Conservation (phyloP, 2,113 vertebrate species). For the Chinchilla lanigera region DNA sequence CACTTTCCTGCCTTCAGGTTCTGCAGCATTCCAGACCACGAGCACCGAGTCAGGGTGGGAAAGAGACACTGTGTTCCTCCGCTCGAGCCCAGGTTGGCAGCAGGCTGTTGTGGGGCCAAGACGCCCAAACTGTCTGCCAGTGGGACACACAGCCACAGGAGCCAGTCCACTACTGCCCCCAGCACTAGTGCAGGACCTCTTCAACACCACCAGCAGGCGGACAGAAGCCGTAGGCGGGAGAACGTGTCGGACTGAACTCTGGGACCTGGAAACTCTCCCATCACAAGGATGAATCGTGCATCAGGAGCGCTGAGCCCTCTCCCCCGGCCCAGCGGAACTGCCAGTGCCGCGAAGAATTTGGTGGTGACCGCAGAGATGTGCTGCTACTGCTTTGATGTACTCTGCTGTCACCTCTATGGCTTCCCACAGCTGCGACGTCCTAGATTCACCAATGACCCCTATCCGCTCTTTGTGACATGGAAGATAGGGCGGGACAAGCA, state of each 20-base stretch:
- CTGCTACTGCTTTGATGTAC: conserved; percentile 93
- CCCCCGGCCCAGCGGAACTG: conserved; percentile 89
- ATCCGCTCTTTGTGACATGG: conserved; percentile 93
- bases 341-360: conserved; percentile 90
- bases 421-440: conserved; percentile 92
- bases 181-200: conserved; percentile 90
- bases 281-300: conserved; percentile 90
- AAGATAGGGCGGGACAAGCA: conserved; percentile 92
- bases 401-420: conserved; percentile 93
- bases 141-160: conserved; percentile 89
- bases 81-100: conserved; percentile 92
- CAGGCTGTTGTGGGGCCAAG: conserved; percentile 93
- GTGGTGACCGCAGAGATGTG: conserved; percentile 93
- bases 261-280: conserved; percentile 88
- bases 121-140: conserved; percentile 91
- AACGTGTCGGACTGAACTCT: conserved; percentile 90
- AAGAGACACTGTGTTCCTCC: conserved; percentile 92
- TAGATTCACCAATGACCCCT: conserved; percentile 93
- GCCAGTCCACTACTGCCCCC: conserved; percentile 87
- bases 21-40: conserved; percentile 86
- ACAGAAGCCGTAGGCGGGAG: conserved; percentile 89
- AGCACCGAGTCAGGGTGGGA: conserved; percentile 91
- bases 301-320: conserved; percentile 91
- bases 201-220: conserved; percentile 92
- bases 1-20: conserved; percentile 83